Conservation (phyloP, 2,888 invertebrate genomes). For the Drosophila lutescens region DNA sequence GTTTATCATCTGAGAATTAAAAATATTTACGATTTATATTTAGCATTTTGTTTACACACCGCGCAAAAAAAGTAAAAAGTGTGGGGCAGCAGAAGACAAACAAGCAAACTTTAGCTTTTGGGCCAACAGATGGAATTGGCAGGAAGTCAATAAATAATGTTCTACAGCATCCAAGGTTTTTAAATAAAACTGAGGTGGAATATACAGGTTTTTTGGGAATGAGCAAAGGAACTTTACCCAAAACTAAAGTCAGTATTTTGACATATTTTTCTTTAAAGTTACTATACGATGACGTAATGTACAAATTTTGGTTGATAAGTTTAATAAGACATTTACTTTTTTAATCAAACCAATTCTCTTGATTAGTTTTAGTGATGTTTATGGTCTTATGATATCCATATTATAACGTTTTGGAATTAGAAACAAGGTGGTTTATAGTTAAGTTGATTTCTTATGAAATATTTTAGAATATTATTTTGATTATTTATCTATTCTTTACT, state of each 20-base stretch:
- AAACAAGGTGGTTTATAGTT: neutral
- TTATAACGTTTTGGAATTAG: neutral
- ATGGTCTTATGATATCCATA: neutral
- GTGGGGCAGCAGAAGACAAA: neutral
- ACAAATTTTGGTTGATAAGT: neutral
- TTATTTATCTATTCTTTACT: too few relatives aligned
- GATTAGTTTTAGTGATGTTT: neutral
- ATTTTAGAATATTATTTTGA: too few relatives aligned
- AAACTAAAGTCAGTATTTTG: neutral
- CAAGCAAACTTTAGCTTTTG: conserved; percentile 5
- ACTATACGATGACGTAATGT: neutral
- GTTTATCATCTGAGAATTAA: conserved; percentile 83
- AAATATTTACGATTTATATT: conserved; percentile 72
- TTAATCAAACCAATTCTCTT: neutral
- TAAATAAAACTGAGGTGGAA: neutral
- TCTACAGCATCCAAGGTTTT: neutral
- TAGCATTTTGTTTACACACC: conserved; percentile 35
- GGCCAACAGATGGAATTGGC: conserved; percentile 15
- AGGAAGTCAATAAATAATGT: conserved; percentile 33
- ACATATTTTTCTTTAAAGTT: neutral
- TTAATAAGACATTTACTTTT: neutral
- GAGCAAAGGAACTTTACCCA: neutral
- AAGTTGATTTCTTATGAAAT: too few relatives aligned
- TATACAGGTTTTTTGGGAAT: neutral
- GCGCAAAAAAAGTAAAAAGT: conserved; percentile 9